Conservation (phyloP, 37 sponge, comb jelly and placozoan species). For the Ephydatia muelleri region DNA sequence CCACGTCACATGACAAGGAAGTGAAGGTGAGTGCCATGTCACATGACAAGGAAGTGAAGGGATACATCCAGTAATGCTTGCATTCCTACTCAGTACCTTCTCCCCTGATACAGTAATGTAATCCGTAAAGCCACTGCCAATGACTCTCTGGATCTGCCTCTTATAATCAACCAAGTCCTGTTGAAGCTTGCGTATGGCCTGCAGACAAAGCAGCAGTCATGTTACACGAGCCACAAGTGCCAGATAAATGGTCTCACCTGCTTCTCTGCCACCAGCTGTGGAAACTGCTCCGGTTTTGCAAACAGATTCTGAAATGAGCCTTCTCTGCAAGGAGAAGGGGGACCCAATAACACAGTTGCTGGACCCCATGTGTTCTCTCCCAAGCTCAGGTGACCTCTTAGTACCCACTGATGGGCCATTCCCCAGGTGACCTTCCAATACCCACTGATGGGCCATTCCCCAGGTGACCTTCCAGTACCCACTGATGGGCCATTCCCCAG, state of each 20-base stretch:
- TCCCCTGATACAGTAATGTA: conserved; percentile 56
- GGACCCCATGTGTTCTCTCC: too few relatives aligned
- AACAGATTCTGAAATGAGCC: conserved; percentile 37
- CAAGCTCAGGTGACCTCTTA: too few relatives aligned
- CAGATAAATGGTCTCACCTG: background rate
- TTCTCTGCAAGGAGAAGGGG: background rate
- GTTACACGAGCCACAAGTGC: too few relatives aligned
- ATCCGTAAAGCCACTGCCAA: conserved; percentile 19
- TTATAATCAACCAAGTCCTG: conserved; percentile 21
- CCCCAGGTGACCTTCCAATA: too few relatives aligned
- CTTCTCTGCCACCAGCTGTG: conserved; percentile 41
- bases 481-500: too few relatives aligned
- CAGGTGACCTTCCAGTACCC: too few relatives aligned
- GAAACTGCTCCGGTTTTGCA: conserved; percentile 23
- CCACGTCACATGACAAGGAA: background rate
- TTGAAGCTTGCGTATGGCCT: conserved; percentile 34
- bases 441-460: too few relatives aligned
- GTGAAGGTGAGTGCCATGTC: background rate
- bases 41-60: background rate
- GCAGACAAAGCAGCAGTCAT: background rate
- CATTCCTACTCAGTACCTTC: too few relatives aligned
- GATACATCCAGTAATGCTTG: too few relatives aligned
- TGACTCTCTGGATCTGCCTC: conserved; percentile 18
- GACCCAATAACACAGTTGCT: background rate
- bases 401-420: too few relatives aligned